These are phyloP conservation scores for Pseudoatta argentina DNA, from an alignment of 1,140 invertebrate genomes.

Conservation along the genomic window DNA sequence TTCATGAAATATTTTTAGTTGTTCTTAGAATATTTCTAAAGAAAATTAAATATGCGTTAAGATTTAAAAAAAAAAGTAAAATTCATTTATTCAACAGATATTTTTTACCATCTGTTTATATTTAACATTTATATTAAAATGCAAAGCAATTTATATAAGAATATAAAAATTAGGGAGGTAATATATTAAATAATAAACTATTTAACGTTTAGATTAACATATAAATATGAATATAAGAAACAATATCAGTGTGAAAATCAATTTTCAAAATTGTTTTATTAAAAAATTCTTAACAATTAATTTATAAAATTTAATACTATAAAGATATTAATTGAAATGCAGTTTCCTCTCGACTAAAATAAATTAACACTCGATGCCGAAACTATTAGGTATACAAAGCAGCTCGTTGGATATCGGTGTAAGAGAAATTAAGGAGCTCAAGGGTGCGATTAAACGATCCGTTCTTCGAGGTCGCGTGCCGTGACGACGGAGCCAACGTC, in stretches of 20 bases:
- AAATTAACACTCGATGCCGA: constrained; percentile 3
- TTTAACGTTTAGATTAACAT: constrained; percentile 23
- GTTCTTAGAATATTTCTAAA: neutral
- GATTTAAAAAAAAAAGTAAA: neutral
- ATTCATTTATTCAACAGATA: neutral
- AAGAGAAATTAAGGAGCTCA: constrained; percentile 33
- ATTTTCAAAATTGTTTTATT: neutral
- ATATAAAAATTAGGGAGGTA: neutral
- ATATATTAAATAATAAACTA: neutral
- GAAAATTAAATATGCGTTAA: neutral
- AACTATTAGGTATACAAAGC: neutral
- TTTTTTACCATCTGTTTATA: neutral
- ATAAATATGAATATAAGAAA: constrained; percentile 1
- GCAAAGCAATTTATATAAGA: neutral
- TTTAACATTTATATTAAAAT: constrained; percentile 12
- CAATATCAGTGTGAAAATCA: neutral
- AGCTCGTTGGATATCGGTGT: constrained; percentile 6
- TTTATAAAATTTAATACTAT: neutral
- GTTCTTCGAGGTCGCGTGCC: constrained; percentile 28
- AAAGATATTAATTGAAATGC: neutral
- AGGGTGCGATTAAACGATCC: constrained; percentile 41
- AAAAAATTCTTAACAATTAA: neutral
- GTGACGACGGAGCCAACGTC: neutral
- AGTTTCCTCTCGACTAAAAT: neutral
- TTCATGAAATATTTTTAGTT: neutral